phyloP scores from a whole-genome alignment of 2,797 vertebrate genomes.

The Falco peregrinus region DNA sequence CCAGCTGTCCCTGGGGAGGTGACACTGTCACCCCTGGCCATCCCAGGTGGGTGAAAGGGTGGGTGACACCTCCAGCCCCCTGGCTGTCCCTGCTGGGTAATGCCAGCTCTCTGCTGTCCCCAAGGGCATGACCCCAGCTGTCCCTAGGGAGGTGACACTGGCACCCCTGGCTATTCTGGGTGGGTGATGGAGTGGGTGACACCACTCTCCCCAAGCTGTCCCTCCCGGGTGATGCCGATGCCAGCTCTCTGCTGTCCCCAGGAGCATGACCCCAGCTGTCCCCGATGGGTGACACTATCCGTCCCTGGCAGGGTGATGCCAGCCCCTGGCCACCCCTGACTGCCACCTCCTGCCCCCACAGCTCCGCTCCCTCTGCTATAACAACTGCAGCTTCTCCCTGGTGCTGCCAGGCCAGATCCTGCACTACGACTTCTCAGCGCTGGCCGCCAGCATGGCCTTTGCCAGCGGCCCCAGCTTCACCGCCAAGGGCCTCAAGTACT shows the following conservation, averaged over 20 bases:
- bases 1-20: not conserved
- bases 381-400: conserved; percentile 81
- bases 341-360: conserved; percentile 26
- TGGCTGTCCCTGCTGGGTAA: not conserved
- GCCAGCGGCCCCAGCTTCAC: conserved; percentile 88
- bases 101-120: not conserved
- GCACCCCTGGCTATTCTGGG: too few relatives aligned
- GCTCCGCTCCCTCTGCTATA: conserved; percentile 87
- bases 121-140: not conserved
- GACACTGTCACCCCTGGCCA: not conserved
- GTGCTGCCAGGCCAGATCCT: conserved; percentile 49
- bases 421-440: conserved; percentile 84
- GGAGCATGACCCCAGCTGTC: not conserved
- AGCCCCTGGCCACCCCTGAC: not conserved
- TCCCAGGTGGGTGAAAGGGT: not conserved
- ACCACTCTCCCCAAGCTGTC: not conserved
- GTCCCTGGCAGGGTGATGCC: too few relatives aligned
- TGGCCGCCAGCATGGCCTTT: conserved; percentile 77
- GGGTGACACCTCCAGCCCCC: too few relatives aligned
- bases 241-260: not conserved
- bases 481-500: conserved; percentile 88
- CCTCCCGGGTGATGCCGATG: not conserved
- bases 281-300: not conserved
- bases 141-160: not conserved
- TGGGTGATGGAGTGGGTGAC: not conserved